A percentile compares a stretch with the other conserved stretches of the same genome.
Conservation (phyloP, 1,140 invertebrate genomes). For the Orchesella cincta region DNA sequence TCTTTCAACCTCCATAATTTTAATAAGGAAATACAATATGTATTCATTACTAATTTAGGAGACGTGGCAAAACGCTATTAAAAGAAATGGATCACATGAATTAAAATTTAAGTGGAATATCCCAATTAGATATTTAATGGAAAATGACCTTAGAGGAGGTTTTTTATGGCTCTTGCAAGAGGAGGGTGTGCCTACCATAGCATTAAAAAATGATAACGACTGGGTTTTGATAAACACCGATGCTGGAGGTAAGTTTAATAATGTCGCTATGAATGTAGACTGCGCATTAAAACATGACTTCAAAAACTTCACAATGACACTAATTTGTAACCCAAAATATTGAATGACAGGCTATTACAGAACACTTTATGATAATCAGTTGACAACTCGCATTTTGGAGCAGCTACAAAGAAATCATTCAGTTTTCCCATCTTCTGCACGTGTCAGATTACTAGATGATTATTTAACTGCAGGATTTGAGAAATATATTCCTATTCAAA, state of each 20-base stretch:
- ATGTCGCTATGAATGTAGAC: no score
- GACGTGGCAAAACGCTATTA: neutral
- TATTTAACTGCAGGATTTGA: slow-evolving; percentile 39
- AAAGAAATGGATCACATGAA: neutral
- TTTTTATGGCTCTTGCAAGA: neutral
- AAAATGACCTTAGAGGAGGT: neutral
- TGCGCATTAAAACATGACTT: no score
- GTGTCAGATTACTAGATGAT: slow-evolving; percentile 40
- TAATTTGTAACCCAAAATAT: no score
- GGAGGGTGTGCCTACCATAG: neutral
- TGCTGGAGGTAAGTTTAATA: no score
- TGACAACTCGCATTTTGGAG: neutral
- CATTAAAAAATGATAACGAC: neutral
- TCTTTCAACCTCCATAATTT: no score
- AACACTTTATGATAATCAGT: slow-evolving; percentile 33
- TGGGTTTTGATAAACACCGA: slow-evolving; percentile 22
- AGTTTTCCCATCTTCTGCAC: slow-evolving; percentile 24
- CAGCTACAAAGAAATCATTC: slow-evolving; percentile 31
- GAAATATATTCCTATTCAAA: slow-evolving; percentile 11
- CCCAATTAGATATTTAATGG: neutral
- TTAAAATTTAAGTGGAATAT: neutral
- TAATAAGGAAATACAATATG: no score
- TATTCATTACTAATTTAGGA: neutral
- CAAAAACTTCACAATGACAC: no score
- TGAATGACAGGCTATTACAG: slow-evolving; percentile 46